Evolutionary conservation across 2,113 vertebrate species (phyloP).

Genomic region (Scopus umbretta): DNA sequence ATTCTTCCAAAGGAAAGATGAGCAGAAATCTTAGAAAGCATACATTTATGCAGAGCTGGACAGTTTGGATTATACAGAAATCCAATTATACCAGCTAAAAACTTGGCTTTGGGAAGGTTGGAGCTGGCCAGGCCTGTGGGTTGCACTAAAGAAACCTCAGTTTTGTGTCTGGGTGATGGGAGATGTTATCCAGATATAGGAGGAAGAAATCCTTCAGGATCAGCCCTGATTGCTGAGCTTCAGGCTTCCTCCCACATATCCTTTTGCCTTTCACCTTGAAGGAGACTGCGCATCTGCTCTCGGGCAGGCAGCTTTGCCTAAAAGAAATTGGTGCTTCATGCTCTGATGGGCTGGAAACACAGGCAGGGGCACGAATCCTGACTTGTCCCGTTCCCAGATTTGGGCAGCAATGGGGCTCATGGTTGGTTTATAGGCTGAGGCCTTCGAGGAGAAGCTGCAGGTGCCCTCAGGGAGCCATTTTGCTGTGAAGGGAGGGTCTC

Average conservation of each 20-base stretch:
- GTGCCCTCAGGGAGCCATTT: not conserved
- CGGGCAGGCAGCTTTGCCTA: not conserved
- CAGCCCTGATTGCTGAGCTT: not conserved
- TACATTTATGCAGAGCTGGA: not conserved
- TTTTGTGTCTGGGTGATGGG: not conserved
- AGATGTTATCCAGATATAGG: not conserved
- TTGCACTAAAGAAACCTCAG: not conserved
- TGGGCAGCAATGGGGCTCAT: not conserved
- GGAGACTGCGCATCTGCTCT: not conserved
- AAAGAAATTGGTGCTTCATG: not conserved
- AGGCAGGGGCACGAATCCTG: not conserved
- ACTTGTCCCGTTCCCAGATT: not conserved
- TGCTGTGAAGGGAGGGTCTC: not conserved
- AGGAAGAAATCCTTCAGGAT: not conserved
- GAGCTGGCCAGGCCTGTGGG: not conserved
- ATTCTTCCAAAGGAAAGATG: not conserved
- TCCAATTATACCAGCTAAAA: not conserved
- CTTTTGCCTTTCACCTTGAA: not conserved
- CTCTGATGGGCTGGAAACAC: not conserved
- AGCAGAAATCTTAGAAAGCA: not conserved
- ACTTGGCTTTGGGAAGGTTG: not conserved
- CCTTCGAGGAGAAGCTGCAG: not conserved
- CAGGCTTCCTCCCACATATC: not conserved
- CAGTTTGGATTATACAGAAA: not conserved
- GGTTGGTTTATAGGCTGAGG: not conserved